Evolutionary conservation across 53 echinoderm and acorn worm species (phyloP).

Genomic region (Glandiceps talaboti): DNA sequence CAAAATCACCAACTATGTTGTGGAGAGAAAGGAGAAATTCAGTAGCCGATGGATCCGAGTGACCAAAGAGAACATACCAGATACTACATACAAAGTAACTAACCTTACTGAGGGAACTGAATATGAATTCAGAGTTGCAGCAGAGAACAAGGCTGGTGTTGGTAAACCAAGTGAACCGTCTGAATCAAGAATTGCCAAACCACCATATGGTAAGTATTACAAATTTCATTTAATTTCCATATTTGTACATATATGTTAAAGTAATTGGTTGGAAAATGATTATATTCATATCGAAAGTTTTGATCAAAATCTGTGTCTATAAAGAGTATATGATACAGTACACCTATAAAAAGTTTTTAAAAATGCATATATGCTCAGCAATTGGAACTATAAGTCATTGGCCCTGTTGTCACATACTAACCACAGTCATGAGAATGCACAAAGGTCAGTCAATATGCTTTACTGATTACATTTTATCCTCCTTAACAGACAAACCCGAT

Average conservation of each 20-base stretch:
- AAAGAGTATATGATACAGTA: background rate
- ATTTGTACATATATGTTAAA: too few species aligned
- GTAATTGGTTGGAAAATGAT: too few species aligned
- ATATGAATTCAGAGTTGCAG: conserved; percentile 69
- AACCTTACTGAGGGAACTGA: conserved; percentile 50
- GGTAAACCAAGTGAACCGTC: conserved; percentile 93
- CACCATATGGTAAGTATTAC: conserved; percentile 82
- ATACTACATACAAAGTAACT: conserved; percentile 55
- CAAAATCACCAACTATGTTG: conserved; percentile 4
- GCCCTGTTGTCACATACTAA: too few species aligned
- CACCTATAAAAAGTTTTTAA: background rate
- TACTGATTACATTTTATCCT: too few species aligned
- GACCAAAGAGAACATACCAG: conserved; percentile 8
- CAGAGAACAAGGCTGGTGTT: conserved; percentile 73
- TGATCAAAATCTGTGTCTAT: too few species aligned
- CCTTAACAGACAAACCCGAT: conserved; percentile 26
- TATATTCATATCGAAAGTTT: too few species aligned
- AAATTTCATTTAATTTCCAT: too few species aligned
- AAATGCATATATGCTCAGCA: too few species aligned
- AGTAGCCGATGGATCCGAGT: background rate
- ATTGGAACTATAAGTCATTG: too few species aligned
- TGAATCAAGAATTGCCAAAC: conserved; percentile 44
- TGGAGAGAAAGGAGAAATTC: conserved; percentile 4
- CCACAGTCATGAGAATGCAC: too few species aligned
- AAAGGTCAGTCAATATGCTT: too few species aligned